Evolutionary conservation across 2,888 invertebrate genomes (phyloP).

Genomic region (Sclerodermus sp.): DNA sequence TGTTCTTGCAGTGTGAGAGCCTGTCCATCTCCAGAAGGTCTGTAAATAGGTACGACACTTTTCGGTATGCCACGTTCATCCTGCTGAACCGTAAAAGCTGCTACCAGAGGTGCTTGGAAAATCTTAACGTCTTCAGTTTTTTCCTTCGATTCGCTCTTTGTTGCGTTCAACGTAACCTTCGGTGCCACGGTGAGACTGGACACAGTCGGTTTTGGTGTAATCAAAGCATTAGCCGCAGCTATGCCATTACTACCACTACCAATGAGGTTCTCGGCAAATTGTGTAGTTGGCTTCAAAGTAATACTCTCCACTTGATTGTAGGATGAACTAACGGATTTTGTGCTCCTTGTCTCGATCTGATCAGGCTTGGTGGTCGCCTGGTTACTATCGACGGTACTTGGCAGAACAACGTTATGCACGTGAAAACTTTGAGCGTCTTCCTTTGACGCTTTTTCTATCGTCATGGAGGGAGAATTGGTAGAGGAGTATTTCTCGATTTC

Average conservation of each 20-base stretch:
- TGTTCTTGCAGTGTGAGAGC: conserved; percentile 54
- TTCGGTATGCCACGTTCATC: conserved; percentile 78
- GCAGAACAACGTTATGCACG: conserved; percentile 26
- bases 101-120: conserved; percentile 78
- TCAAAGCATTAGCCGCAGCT: conserved; percentile 38
- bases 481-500: background rate
- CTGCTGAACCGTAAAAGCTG: conserved; percentile 84
- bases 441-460: conserved; percentile 27
- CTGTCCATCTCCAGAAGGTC: conserved; percentile 55
- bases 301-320: conserved; percentile 25
- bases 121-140: conserved; percentile 71
- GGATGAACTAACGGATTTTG: background rate
- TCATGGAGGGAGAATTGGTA: conserved; percentile 12
- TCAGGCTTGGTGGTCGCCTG: conserved; percentile 1
- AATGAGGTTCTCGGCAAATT: conserved; percentile 34
- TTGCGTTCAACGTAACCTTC: conserved; percentile 9
- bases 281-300: conserved; percentile 24
- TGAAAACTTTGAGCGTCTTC: conserved; percentile 41
- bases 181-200: conserved; percentile 23
- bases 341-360: conserved; percentile 6
- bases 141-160: conserved; percentile 59
- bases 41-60: conserved; percentile 74
- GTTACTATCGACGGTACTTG: background rate
- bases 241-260: conserved; percentile 45
- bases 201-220: conserved; percentile 42